phyloP scores from a whole-genome alignment of 2,797 vertebrate species.

The Lophius americanus region DNA sequence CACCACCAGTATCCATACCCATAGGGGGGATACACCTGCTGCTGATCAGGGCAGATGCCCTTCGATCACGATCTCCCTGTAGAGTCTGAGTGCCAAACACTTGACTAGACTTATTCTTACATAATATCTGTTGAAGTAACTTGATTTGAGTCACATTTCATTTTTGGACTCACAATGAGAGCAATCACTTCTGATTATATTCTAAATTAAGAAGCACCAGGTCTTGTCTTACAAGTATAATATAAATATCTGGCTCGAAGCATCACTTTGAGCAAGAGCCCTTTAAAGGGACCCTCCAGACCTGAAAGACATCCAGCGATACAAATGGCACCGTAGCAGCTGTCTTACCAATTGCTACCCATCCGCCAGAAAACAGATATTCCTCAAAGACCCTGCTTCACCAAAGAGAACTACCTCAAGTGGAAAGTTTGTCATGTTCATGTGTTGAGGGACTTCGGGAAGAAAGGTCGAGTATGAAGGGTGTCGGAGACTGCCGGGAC shows the following conservation, averaged over 20 bases:
- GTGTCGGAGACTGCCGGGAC: slow-evolving; percentile 44
- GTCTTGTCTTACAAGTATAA: background rate
- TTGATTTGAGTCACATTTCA: background rate
- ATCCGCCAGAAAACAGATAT: slow-evolving; percentile 41
- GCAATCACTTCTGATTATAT: background rate
- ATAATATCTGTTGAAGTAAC: too few species aligned
- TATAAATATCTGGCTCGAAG: background rate
- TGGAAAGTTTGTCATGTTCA: slow-evolving; percentile 83
- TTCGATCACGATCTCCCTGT: too few species aligned
- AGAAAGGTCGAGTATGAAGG: slow-evolving; percentile 57
- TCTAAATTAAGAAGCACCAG: slow-evolving; percentile 6
- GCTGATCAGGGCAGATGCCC: too few species aligned
- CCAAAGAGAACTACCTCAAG: slow-evolving; percentile 68
- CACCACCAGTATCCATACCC: too few species aligned
- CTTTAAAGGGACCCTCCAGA: slow-evolving; percentile 44
- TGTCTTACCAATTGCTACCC: slow-evolving; percentile 33
- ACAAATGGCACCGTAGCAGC: slow-evolving; percentile 30
- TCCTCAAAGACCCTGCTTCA: slow-evolving; percentile 65
- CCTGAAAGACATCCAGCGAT: slow-evolving; percentile 38
- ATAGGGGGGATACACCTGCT: too few species aligned
- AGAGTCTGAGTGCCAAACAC: too few species aligned
- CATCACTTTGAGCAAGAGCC: slow-evolving; percentile 36
- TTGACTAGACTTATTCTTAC: too few species aligned
- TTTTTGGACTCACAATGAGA: slow-evolving; percentile 5
- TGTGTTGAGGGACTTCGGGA: slow-evolving; percentile 71